These are phyloP conservation scores for Macrobrachium rosenbergii DNA, from an alignment of 1,140 invertebrate genomes.

Conservation along the genomic window DNA sequence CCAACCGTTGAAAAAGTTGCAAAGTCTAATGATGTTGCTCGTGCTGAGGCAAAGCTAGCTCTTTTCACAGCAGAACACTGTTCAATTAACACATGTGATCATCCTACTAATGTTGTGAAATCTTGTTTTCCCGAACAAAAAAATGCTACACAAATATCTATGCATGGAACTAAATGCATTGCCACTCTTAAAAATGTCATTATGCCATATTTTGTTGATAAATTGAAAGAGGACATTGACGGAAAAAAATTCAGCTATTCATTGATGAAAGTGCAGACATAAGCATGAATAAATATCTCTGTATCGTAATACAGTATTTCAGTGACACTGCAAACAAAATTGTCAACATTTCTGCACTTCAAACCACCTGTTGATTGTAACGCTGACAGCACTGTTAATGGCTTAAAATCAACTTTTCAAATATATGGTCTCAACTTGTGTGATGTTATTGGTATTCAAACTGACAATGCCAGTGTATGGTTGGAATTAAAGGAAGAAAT, in stretches of 20 bases:
- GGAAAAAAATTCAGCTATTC: slow-evolving; percentile 30
- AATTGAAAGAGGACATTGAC: slow-evolving; percentile 16
- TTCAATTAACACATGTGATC: slow-evolving; percentile 32
- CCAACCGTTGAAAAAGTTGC: neutral
- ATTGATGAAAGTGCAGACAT: neutral
- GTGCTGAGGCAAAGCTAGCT: no score
- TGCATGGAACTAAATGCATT: no score
- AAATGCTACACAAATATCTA: slow-evolving; percentile 12
- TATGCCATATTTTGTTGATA: slow-evolving; percentile 16
- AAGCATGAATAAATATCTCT: neutral
- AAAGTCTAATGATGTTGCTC: slow-evolving; percentile 16
- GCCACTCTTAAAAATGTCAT: slow-evolving; percentile 11
- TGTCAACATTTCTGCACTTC: slow-evolving; percentile 32
- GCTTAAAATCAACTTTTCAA: neutral
- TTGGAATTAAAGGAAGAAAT: slow-evolving; percentile 39
- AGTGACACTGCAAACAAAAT: slow-evolving; percentile 27
- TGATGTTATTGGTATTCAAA: slow-evolving; percentile 46
- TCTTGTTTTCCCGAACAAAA: neutral
- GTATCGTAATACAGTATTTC: slow-evolving; percentile 23
- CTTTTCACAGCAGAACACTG: no score
- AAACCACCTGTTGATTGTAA: slow-evolving; percentile 27
- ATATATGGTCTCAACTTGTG: slow-evolving; percentile 25
- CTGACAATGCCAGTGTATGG: slow-evolving; percentile 55
- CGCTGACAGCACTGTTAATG: slow-evolving; percentile 25
- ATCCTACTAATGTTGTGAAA: slow-evolving; percentile 24